Conservation (phyloP, 2,797 vertebrate genomes). For the Hylomyscus alleni region DNA sequence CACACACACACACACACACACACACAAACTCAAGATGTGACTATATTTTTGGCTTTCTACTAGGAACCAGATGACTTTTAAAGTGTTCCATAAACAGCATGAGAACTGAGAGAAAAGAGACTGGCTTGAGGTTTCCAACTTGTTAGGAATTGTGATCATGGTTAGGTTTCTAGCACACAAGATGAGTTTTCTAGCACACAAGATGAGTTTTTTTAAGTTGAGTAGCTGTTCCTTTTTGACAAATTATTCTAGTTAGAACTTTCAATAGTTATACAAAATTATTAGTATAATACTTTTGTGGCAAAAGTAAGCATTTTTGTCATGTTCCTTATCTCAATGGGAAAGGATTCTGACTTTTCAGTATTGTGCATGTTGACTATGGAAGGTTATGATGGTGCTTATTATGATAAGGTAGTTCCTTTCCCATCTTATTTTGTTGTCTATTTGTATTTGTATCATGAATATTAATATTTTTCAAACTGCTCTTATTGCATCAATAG, state of each 20-base stretch:
- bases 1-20: not conserved
- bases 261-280: not conserved
- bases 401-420: not conserved
- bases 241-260: not conserved
- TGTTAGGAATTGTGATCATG: not conserved
- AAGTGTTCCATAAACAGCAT: not conserved
- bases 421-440: not conserved
- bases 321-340: not conserved
- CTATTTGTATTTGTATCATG: not conserved
- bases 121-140: not conserved
- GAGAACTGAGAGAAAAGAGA: not conserved
- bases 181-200: not conserved
- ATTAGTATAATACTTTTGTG: too few relatives aligned
- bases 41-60: not conserved
- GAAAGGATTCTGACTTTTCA: not conserved
- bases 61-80: not conserved
- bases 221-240: not conserved
- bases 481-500: not conserved
- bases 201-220: not conserved
- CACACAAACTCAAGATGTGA: not conserved
- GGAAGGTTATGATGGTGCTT: not conserved
- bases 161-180: not conserved
- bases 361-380: not conserved
- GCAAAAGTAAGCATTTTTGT: not conserved
- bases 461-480: not conserved